phyloP scores from a whole-genome alignment of 2,888 invertebrate genomes.

The Argyra leucocephala region DNA sequence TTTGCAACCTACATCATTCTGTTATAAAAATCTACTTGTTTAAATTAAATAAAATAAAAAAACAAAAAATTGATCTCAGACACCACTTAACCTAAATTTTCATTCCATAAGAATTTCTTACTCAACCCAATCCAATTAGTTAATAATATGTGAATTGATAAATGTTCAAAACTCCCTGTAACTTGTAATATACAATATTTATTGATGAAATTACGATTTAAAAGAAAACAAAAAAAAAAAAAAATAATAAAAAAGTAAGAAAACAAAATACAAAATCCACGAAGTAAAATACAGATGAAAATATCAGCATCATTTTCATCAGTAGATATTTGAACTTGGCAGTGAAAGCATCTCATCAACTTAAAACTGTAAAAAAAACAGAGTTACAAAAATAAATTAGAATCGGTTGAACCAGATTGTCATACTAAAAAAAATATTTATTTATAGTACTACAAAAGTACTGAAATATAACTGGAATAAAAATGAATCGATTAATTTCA shows the following conservation, averaged over 20 bases:
- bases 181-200: background rate
- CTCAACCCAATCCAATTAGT: too few relatives aligned
- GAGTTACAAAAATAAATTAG: too few relatives aligned
- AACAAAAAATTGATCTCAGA: too few relatives aligned
- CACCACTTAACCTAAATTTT: too few relatives aligned
- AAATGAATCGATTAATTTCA: background rate
- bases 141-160: too few relatives aligned
- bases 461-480: background rate
- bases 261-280: background rate
- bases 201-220: background rate
- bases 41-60: too few relatives aligned
- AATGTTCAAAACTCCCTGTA: too few relatives aligned
- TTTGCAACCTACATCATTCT: too few relatives aligned
- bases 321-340: conserved; percentile 21
- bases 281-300: background rate
- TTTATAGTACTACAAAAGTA: background rate
- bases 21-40: too few relatives aligned
- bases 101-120: too few relatives aligned
- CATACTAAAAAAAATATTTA: background rate
- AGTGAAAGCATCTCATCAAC: conserved; percentile 15
- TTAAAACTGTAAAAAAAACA: background rate
- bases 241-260: background rate
- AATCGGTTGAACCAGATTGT: background rate
- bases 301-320: conserved; percentile 8
- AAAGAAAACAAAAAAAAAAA: background rate